Evolutionary conservation across 1,140 invertebrate genomes (phyloP), one percentile per base, ranked within the genome.

Genomic region (Heliconius congener): DNA sequence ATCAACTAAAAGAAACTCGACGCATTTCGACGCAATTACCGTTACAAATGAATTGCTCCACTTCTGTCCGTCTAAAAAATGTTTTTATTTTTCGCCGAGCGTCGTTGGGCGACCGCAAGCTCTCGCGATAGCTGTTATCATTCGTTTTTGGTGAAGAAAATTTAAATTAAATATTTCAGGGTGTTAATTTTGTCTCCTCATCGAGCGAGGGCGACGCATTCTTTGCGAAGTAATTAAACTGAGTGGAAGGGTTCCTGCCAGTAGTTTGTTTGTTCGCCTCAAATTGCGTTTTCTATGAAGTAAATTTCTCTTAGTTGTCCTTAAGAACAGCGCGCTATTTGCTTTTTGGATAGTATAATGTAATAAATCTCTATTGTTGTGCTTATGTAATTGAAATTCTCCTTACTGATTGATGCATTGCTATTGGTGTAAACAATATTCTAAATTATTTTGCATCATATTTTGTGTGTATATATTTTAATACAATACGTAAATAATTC

Each of bases 81-180:
- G 84, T 90, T 90, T 89, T 88, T 89, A 88, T 88, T 86, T 85
- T 83, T 81, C 85, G 74, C 78, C 81, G 81, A 73, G 84, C 84
- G 81, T 85, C 86, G 74, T 80, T 81, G 81, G 73, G 84, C 84
- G 81, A 85, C 86, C 86, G 79, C 87, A 89, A 87, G 88, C 87
- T 85, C 55, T 57, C 85, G 81, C 83, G 82, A 86, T 85, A 83
- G 80, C 89, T 91, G 90, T 94, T 93, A 92, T 94, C 91, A 92
- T 93, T 93, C 90, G 91, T 92, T 93, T 91, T 89, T 84, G 88
- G 86, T 85, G 84, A 86, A 86, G 88, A 87, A 94, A 93, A 94
- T 94, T 94, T 94, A 94, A 94, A 94, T 94, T 94, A 94, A 94
- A 94, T 93, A 94, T 94, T 93, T 93, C 91, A 92, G 91, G 90